Evolutionary conservation across 2,113 vertebrate genomes (phyloP), one percentile per base, ranked within the genome.

Genomic region (Cettia cetti): DNA sequence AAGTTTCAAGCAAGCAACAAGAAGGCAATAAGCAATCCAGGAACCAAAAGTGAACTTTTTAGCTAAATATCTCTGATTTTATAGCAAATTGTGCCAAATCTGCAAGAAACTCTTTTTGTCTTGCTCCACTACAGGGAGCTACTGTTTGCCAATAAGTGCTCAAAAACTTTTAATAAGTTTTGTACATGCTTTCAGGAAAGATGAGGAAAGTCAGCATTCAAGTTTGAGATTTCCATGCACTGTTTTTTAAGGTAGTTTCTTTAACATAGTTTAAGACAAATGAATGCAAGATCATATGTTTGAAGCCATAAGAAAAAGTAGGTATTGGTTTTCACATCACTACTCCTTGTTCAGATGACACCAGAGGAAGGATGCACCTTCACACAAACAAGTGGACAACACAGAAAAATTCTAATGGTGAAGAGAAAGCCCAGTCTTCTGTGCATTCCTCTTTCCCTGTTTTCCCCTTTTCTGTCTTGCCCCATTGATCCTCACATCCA

Each of bases 271-370:
- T 77, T 82, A 94, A 70, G 61, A 61, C 40, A 91, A 68, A 92
- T 0, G 0, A 35, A 82, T 39, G 11, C 63, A 77, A 70, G 54
- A 80, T 28, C 17, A 3, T 27, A 40, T 5, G 9, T 13, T 15
- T 44, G 28, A 47, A 42, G 39, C 20, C 81, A 61, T 47, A 53
- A 75, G 61, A 56, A 91, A 89, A 83, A 59, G 5, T 2, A 1
- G 17, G 12, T 50, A 64, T 5, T 45, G 15, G 12, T 60, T 92
- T 91, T 72, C 24, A 77, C 20, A 72, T 2, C 33, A 10, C 4
- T 33, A 39, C 21, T 71, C 65, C 52, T 69, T 49, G 50, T 33
- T 80, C 44, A 69, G 84, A 82, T 1, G 2, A 87, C 35, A 60
- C 7, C 53, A 81, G 44, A 50, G 33, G 27, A 44, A 93, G 56